Conservation (phyloP, 2,888 invertebrate genomes). For the Torymus aiolomorphi region DNA sequence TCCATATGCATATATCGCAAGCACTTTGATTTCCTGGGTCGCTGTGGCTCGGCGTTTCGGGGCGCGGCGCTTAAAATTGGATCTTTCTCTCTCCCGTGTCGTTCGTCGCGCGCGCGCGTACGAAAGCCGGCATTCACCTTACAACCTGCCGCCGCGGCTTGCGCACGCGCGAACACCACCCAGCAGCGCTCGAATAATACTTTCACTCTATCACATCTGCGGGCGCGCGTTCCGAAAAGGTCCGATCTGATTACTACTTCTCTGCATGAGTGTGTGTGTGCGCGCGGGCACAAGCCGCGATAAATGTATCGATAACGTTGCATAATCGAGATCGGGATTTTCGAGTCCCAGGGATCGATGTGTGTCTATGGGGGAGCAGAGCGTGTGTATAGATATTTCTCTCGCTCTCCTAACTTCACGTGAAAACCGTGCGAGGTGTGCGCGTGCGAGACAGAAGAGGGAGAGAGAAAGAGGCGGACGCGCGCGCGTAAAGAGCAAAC, state of each 20-base stretch:
- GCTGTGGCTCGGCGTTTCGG: neutral
- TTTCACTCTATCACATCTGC: conserved; percentile 57
- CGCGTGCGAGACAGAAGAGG: neutral
- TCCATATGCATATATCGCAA: neutral
- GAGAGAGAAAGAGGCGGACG: conserved; percentile 1
- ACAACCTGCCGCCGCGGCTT: conserved; percentile 43
- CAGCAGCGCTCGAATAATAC: conserved; percentile 41
- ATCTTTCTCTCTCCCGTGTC: neutral
- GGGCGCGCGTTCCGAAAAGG: conserved; percentile 38
- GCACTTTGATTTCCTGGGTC: conserved; percentile 33
- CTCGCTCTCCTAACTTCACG: neutral
- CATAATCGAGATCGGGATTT: conserved; percentile 50
- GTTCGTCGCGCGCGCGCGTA: conserved; percentile 15
- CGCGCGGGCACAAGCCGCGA: conserved; percentile 8
- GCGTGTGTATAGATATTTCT: neutral
- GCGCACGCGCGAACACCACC: conserved; percentile 20
- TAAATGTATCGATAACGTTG: conserved; percentile 56
- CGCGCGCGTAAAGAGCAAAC: conserved; percentile 9
- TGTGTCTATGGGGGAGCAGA: neutral
- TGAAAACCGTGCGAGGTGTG: conserved; percentile 14
- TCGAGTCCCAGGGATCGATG: conserved; percentile 27
- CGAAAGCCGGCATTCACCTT: conserved; percentile 26
- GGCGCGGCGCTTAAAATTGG: conserved; percentile 28
- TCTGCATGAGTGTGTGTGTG: conserved; percentile 5
- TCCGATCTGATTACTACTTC: conserved; percentile 48